These are phyloP conservation scores for Indicator indicator DNA, from an alignment of 2,113 vertebrate genomes.

Conservation along the genomic window DNA sequence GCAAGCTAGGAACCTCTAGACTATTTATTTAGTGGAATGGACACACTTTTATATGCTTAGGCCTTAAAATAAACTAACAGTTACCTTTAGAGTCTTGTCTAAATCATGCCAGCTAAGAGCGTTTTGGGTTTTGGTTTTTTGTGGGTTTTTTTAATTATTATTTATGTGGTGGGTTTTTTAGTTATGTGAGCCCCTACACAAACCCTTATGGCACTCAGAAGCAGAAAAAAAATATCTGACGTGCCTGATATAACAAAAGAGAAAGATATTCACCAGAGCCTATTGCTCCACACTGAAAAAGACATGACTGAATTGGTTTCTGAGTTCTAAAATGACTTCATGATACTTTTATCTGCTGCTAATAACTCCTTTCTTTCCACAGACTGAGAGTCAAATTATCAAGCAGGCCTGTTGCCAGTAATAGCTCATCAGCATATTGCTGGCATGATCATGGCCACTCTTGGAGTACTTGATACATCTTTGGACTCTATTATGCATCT, in stretches of 20 bases:
- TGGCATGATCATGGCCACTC: neutral
- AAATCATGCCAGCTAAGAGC: neutral
- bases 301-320: neutral
- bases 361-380: neutral
- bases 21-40: neutral
- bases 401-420: neutral
- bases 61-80: neutral
- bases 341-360: neutral
- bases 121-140: too few species aligned
- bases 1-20: neutral
- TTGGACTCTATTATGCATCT: neutral
- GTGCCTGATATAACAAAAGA: neutral
- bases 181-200: neutral
- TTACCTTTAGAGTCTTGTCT: neutral
- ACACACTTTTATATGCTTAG: neutral
- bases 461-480: neutral
- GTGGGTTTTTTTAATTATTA: too few species aligned
- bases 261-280: neutral
- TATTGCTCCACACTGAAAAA: neutral
- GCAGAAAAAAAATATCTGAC: neutral
- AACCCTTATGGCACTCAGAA: fast-evolving
- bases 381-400: neutral
- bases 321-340: neutral
- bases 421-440: fast-evolving
- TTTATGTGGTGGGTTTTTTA: neutral